Percentiles rank a stretch among this genome's conserved stretches.
These are phyloP conservation scores for Graptemys geographica DNA, from an alignment of 2,797 vertebrate species.

Conservation along the genomic window DNA sequence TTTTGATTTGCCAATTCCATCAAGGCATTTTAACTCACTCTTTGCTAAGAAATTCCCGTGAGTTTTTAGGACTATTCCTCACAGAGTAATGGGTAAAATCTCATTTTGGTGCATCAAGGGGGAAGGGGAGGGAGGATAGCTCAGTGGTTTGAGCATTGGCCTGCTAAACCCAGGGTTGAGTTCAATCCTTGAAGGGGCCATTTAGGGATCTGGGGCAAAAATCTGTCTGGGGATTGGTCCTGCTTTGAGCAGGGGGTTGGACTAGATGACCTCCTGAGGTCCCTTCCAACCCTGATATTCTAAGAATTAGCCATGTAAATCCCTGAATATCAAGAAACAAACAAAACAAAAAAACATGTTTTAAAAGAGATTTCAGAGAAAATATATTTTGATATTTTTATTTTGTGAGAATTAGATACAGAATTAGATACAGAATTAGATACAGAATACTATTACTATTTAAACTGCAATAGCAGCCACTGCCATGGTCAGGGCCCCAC, in stretches of 20 bases:
- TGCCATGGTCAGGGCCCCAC: neutral
- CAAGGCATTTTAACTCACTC: neutral
- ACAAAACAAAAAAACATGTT: too few species aligned
- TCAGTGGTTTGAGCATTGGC: too few species aligned
- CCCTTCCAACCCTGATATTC: too few species aligned
- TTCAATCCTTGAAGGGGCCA: too few species aligned
- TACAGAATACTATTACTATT: neutral
- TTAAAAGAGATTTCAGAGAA: neutral
- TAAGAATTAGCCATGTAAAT: neutral
- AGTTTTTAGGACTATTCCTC: neutral
- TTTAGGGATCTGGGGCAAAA: too few species aligned
- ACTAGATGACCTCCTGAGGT: too few species aligned
- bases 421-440: neutral
- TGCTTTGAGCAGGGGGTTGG: too few species aligned
- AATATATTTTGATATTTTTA: neutral
- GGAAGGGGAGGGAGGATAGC: too few species aligned
- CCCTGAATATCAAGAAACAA: too few species aligned
- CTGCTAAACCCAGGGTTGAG: too few species aligned
- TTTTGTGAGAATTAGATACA: neutral
- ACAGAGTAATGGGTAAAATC: neutral
- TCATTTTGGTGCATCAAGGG: neutral
- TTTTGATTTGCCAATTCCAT: constrained; percentile 8
- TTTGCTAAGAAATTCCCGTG: neutral
- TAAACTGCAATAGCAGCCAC: neutral
- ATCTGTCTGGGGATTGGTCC: too few species aligned